Conservation (phyloP, 2,797 vertebrate species). For the Lacerta viridis region DNA sequence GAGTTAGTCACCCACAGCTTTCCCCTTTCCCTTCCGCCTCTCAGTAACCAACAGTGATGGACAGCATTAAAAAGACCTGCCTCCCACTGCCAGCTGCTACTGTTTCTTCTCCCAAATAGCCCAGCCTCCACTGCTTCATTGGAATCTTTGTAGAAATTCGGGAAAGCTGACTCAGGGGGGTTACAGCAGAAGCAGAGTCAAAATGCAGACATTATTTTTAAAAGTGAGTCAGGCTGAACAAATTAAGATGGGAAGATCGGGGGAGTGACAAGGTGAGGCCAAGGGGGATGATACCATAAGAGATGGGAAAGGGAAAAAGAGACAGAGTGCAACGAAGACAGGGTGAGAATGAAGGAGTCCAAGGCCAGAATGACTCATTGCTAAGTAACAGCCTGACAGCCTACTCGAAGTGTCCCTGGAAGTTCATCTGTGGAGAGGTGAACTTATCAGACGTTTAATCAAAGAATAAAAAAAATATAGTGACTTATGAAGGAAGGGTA, state of each 20-base stretch:
- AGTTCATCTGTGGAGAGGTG: slow-evolving; percentile 43
- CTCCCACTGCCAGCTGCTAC: no score
- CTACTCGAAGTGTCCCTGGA: slow-evolving; percentile 6
- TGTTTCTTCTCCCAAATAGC: no score
- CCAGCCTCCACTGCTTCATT: no score
- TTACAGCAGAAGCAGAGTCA: background rate
- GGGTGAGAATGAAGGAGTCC: background rate
- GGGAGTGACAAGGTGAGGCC: background rate
- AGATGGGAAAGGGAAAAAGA: background rate
- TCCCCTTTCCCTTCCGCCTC: no score
- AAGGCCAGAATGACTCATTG: background rate
- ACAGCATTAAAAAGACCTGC: no score
- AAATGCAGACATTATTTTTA: background rate
- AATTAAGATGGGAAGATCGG: background rate
- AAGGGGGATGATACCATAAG: background rate
- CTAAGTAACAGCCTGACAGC: background rate
- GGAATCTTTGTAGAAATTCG: background rate
- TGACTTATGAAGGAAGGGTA: slow-evolving; percentile 23
- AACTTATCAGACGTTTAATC: slow-evolving; percentile 43
- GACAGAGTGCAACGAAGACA: background rate
- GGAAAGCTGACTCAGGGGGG: background rate
- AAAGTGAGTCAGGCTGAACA: background rate
- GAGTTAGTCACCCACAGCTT: no score
- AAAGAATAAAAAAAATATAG: slow-evolving; percentile 41
- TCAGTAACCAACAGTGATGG: no score